Evolutionary conservation across 2,797 vertebrate species (phyloP), one percentile per base, ranked within the genome.

Genomic region (Hoplostethus atlanticus): DNA sequence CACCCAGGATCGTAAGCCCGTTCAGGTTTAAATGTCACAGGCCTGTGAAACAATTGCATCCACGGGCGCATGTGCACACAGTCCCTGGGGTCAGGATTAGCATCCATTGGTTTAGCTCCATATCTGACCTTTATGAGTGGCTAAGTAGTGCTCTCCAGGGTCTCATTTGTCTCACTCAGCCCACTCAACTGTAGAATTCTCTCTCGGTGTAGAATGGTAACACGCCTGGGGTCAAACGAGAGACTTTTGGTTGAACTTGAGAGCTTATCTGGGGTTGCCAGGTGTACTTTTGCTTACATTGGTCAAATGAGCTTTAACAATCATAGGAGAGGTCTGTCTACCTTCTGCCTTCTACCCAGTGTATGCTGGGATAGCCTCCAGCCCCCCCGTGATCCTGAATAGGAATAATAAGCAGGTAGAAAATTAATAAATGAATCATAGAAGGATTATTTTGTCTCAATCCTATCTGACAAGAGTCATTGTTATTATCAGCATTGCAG

Each of bases 81-180:
- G 71, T 91, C 93, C 90, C 91, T 13, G 21, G 88, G 90, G 93
- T 89, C 87, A 75, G 87, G 91, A 92, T 93, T 92, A 91, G 84
- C 91, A 89, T 89, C 86, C 83, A 84, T 54, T 84, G 90, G 81
- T 84, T 89, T 85, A 84, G 77, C 77, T 88, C 81, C 87, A 91
- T 91, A 87, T 91, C 85, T 94, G 93, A 94, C 93, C 93, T 94
- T 94, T 94, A 89, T 84, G 90, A 89, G 85, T 64, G 59, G 80
- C 84, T 90, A 87, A 92, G 91, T 89, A 80, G 75, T 70, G 53
- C 83, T 89, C 90, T 90, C 92, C 67, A 69, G 90, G 90, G 93
- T 81, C 90, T 91, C 91, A 87, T 90, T 92, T 91, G 89, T 87
- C 81, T 90, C 88, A 85, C 84, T 83, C 21, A 21, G 21, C 79